phyloP scores from a whole-genome alignment of 23 tunicate species.

The Trididemnum clinides region DNA sequence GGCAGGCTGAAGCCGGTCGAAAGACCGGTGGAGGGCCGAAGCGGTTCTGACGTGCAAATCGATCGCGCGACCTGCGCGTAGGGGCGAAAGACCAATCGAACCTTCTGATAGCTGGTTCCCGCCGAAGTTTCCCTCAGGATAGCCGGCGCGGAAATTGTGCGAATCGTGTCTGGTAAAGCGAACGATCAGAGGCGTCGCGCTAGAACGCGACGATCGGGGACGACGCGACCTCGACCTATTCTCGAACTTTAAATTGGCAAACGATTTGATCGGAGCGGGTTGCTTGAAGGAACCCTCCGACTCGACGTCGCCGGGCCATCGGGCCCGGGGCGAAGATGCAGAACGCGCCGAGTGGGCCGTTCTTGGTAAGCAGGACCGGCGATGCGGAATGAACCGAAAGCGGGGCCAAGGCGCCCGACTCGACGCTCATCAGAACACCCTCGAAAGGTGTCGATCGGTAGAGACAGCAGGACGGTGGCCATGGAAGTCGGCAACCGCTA shows the following conservation, averaged over 20 bases:
- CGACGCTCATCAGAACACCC: slow-evolving; percentile 51
- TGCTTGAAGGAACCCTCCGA: too few relatives aligned
- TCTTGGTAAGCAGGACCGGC: not conserved
- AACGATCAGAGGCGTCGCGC: too few relatives aligned
- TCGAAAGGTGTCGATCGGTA: slow-evolving; percentile 47
- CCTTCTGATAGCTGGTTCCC: too few relatives aligned
- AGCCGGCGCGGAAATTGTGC: too few relatives aligned
- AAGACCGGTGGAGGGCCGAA: slow-evolving; percentile 82
- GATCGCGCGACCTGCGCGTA: slow-evolving; percentile 68
- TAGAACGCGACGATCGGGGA: too few relatives aligned
- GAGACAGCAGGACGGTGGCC: slow-evolving; percentile 84
- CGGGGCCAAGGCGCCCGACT: slow-evolving; percentile 45
- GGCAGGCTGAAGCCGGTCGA: slow-evolving; percentile 66
- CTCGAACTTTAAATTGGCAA: too few relatives aligned
- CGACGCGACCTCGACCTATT: too few relatives aligned
- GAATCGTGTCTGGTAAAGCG: too few relatives aligned
- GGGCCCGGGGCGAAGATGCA: too few relatives aligned
- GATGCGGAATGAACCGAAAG: slow-evolving; percentile 32
- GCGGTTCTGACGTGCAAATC: slow-evolving; percentile 86
- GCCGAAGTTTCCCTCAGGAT: slow-evolving; percentile 50
- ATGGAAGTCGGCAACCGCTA: slow-evolving; percentile 78
- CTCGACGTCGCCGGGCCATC: too few relatives aligned
- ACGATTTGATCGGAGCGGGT: too few relatives aligned
- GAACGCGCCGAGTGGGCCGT: not conserved
- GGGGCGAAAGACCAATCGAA: slow-evolving; percentile 86